phyloP scores from a whole-genome alignment of 2,888 invertebrate species.

The Drosophila recens region DNA sequence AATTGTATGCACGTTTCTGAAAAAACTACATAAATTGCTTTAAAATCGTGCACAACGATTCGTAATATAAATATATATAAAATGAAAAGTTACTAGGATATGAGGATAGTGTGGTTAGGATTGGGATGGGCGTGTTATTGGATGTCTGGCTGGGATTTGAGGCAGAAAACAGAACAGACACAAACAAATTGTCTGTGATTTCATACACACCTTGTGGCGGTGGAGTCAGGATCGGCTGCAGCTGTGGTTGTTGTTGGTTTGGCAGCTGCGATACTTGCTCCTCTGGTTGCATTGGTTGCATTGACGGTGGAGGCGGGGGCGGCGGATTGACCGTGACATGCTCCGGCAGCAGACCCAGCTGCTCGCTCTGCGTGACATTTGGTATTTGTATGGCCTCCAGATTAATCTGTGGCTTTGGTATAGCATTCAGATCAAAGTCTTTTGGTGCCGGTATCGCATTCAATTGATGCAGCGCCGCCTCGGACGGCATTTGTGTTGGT shows the following conservation, averaged over 20 bases:
- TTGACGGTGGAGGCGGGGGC: constrained; percentile 70
- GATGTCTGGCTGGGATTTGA: constrained; percentile 20
- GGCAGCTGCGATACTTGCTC: constrained; percentile 38
- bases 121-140: constrained; percentile 13
- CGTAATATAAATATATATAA: constrained; percentile 7
- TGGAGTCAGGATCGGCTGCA: constrained; percentile 29
- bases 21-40: constrained; percentile 86
- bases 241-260: constrained; percentile 3
- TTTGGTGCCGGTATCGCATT: constrained; percentile 88
- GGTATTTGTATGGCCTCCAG: constrained; percentile 87
- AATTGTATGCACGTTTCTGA: constrained; percentile 85
- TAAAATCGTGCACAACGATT: constrained; percentile 83
- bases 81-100: constrained; percentile 51
- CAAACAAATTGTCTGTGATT: constrained; percentile 4
- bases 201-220: constrained; percentile 74
- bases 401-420: constrained; percentile 87
- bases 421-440: constrained; percentile 87
- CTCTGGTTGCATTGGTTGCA: constrained; percentile 57
- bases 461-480: constrained; percentile 86
- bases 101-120: constrained; percentile 2
- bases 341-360: constrained; percentile 56
- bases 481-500: constrained; percentile 52
- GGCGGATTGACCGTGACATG: constrained; percentile 59
- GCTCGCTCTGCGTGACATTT: constrained; percentile 50
- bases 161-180: constrained; percentile 53